phyloP scores from a whole-genome alignment of 2,888 invertebrate genomes.

The Cancer borealis region DNA sequence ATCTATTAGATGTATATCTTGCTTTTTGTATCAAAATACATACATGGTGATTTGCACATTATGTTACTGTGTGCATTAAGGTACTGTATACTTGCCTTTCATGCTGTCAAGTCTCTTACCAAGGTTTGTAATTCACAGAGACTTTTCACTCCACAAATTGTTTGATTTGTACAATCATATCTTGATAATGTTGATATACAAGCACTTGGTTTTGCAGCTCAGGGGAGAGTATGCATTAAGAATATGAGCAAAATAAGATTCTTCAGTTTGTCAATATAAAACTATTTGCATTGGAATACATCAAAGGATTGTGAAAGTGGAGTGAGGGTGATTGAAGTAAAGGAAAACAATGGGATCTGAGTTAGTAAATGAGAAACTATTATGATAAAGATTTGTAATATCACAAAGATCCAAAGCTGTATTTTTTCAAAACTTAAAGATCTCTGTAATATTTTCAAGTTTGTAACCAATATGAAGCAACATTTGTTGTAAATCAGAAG shows the following conservation, averaged over 20 bases:
- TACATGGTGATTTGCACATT: slow-evolving; percentile 21
- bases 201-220: neutral
- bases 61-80: slow-evolving; percentile 55
- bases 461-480: too few relatives aligned
- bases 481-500: too few relatives aligned
- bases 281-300: neutral
- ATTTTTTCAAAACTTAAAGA: too few relatives aligned
- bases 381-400: too few relatives aligned
- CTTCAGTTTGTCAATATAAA: neutral
- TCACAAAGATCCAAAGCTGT: too few relatives aligned
- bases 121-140: slow-evolving; percentile 64
- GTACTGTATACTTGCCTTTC: slow-evolving; percentile 59
- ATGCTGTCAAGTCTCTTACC: slow-evolving; percentile 71
- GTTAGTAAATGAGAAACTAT: too few relatives aligned
- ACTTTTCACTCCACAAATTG: slow-evolving; percentile 25
- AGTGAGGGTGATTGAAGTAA: too few relatives aligned
- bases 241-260: neutral
- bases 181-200: neutral
- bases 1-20: slow-evolving; percentile 8
- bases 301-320: too few relatives aligned
- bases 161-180: neutral
- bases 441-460: too few relatives aligned
- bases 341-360: neutral
- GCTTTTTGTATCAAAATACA: neutral
- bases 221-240: neutral